Conservation (phyloP, 1,140 invertebrate species). For the Dryas iulia region DNA sequence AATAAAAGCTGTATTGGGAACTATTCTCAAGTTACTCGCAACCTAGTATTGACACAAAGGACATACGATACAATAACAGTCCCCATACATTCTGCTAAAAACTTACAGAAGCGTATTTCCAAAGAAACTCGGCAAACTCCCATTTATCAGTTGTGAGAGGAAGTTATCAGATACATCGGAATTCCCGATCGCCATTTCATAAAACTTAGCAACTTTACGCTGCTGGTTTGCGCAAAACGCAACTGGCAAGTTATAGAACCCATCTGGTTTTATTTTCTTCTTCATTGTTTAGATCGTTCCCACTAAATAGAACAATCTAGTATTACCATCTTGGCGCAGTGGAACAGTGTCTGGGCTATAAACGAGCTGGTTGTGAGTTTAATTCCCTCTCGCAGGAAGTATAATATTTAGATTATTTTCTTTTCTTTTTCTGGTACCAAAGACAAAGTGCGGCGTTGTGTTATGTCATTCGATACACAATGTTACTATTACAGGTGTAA, state of each 20-base stretch:
- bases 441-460: too few species aligned
- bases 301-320: too few species aligned
- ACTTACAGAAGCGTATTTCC: conserved; percentile 4
- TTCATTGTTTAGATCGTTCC: too few species aligned
- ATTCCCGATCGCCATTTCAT: conserved; percentile 33
- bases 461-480: too few species aligned
- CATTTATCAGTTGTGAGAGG: conserved; percentile 24
- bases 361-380: too few species aligned
- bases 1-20: not conserved
- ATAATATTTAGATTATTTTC: too few species aligned
- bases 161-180: conserved; percentile 30
- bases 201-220: conserved; percentile 41
- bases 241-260: conserved; percentile 1
- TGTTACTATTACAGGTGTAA: too few species aligned
- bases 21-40: conserved; percentile 1
- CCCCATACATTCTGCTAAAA: not conserved
- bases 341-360: too few species aligned
- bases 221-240: conserved; percentile 32
- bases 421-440: too few species aligned
- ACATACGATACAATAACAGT: conserved; percentile 1
- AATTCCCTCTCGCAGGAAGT: too few species aligned
- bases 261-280: too few species aligned
- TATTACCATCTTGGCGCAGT: too few species aligned
- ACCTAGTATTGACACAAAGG: not conserved
- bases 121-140: conserved; percentile 5